Evolutionary conservation across 2,888 invertebrate genomes (phyloP).

Genomic region (Trachelus stipa): DNA sequence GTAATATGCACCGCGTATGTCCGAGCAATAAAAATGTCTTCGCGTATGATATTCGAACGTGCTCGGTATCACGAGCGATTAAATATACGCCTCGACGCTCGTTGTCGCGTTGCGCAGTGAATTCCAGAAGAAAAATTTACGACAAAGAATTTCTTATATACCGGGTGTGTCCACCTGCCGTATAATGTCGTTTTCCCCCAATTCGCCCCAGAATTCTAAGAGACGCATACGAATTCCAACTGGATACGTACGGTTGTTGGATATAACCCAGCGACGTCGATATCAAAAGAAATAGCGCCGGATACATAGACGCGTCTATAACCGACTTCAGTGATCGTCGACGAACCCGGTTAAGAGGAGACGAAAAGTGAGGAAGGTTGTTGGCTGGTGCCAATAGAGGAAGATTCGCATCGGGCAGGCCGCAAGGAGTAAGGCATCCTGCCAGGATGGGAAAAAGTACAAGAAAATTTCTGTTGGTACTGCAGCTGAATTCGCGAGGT

Average conservation of each 20-base stretch:
- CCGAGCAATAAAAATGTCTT: conserved; percentile 19
- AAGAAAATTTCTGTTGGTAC: conserved; percentile 34
- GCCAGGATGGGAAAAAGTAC: conserved; percentile 34
- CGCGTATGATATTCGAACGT: conserved; percentile 22
- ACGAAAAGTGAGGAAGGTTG: neutral
- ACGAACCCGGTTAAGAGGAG: neutral
- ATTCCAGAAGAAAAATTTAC: neutral
- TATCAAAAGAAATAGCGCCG: neutral
- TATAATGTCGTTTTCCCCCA: neutral
- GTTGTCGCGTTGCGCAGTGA: neutral
- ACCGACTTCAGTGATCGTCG: neutral
- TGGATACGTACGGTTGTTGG: neutral
- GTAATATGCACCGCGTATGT: conserved; percentile 17
- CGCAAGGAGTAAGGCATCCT: conserved; percentile 27
- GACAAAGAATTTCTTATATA: neutral
- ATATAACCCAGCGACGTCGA: neutral
- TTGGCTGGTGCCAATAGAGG: neutral
- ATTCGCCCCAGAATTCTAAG: neutral
- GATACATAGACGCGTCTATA: neutral
- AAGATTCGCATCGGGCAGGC: conserved; percentile 21
- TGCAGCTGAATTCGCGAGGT: conserved; percentile 34
- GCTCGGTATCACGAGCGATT: conserved; percentile 14
- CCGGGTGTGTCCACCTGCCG: neutral
- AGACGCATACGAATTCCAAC: neutral
- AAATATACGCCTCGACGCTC: neutral